phyloP scores from a whole-genome alignment of 2,113 vertebrate genomes.

The Maylandia zebra region DNA sequence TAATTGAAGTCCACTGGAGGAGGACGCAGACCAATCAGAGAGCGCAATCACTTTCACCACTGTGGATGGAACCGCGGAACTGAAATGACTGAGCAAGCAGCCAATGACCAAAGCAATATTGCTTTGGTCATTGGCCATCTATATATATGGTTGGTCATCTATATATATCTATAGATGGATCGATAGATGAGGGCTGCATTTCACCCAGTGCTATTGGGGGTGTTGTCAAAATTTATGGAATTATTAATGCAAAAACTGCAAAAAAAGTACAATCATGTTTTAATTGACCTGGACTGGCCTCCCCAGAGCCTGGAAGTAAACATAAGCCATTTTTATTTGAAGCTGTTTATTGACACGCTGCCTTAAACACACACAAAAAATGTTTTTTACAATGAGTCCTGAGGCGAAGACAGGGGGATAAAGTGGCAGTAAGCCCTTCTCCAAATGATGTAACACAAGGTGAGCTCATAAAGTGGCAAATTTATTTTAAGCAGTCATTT shows the following conservation, averaged over 20 bases:
- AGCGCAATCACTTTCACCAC: background rate
- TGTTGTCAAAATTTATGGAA: background rate
- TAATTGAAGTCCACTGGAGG: background rate
- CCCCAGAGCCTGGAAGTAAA: background rate
- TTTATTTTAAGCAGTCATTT: background rate
- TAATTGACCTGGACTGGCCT: background rate
- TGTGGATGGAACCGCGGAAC: background rate
- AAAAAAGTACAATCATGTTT: fast-evolving
- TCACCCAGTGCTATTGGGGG: background rate
- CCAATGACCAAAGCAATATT: background rate
- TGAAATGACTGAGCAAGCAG: background rate
- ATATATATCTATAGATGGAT: background rate
- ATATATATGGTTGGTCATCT: background rate
- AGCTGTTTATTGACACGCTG: background rate
- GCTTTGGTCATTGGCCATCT: fast-evolving
- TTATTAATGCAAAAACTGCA: background rate
- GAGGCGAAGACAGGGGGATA: fast-evolving
- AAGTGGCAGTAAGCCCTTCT: background rate
- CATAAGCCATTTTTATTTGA: background rate
- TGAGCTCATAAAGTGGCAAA: background rate
- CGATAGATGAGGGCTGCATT: background rate
- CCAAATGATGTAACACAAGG: background rate
- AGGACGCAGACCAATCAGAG: background rate
- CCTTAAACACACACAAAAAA: background rate
- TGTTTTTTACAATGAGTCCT: background rate